Evolutionary conservation across 2,113 vertebrate genomes (phyloP), one percentile per base, ranked within the genome.

Genomic region (Sula dactylatra): DNA sequence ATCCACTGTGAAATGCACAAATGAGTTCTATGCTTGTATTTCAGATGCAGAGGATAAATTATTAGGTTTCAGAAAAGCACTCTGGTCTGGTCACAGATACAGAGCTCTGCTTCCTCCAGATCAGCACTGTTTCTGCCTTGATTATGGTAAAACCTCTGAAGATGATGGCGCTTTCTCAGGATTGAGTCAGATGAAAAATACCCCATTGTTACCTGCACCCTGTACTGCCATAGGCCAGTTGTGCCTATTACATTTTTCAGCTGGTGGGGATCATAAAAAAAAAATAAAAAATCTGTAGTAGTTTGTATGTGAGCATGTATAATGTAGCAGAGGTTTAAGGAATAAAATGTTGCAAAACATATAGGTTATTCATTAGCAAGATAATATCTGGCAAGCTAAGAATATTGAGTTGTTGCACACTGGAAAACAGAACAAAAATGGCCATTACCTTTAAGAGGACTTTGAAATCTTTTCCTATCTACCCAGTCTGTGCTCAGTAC

Each of bases 141-240:
- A 79, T 69, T 61, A 61, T n/a, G 34, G 31, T 14, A 21, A 88
- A 89, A 55, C 2, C 8, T 54, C 59, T 71, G 52, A 93, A 64
- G 61, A 93, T 16, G 38, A 59, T 36, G 52, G 82, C 24, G 26
- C 5, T 71, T 94, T 56, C 70, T 85, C 26, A 79, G 32, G 44
- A 69, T 20, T 29, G 32, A 87, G 29, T 87, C 38, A 76, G 58
- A 88, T 65, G 40, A 86, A 86, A 92, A 95, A 86, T 76, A 55
- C 3, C 7, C 2, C 49, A 49, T 27, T 62, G 25, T 40, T 73
- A n/a, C 2, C 4, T 6, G 13, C 6, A 42, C 6, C 5, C 18
- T n/a, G 3, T 32, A 47, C 14, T 54, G 40, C 40, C 26, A 34
- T 2, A 52, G 25, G 17, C 25, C 31, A 78, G 36, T 32, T 0